Evolutionary conservation across 2,888 invertebrate genomes (phyloP).

Genomic region (Caenorhabditis becei): DNA sequence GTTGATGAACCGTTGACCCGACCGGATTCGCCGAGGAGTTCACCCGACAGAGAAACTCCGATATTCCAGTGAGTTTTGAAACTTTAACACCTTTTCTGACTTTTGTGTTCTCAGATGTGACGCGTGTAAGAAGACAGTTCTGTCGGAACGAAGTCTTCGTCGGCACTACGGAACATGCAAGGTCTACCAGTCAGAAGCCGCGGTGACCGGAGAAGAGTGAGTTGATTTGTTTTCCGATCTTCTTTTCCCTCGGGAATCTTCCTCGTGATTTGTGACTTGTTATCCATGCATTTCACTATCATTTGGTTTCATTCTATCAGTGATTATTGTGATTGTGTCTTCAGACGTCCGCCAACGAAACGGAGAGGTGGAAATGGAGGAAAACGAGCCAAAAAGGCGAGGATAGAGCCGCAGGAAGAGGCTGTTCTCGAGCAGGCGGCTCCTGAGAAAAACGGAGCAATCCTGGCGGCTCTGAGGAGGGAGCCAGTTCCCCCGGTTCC

Average conservation of each 20-base stretch:
- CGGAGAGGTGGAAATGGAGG: neutral
- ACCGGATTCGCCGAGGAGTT: slow-evolving; percentile 41
- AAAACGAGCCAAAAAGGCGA: slow-evolving; percentile 3
- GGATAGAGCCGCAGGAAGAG: neutral
- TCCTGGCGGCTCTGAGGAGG: slow-evolving; percentile 21
- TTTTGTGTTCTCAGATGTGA: slow-evolving; percentile 67
- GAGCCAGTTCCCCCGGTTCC: neutral
- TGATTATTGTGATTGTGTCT: slow-evolving; percentile 11
- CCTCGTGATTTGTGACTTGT: slow-evolving; percentile 24
- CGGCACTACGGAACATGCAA: slow-evolving; percentile 70
- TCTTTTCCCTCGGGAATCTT: slow-evolving; percentile 2
- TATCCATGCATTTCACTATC: neutral
- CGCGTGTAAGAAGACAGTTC: slow-evolving; percentile 64
- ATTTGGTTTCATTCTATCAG: slow-evolving; percentile 1
- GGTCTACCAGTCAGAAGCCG: slow-evolving; percentile 53
- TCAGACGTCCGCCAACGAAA: slow-evolving; percentile 19
- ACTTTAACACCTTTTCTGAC: no score
- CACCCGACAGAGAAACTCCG: slow-evolving; percentile 22
- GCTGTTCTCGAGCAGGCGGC: neutral
- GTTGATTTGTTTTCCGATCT: slow-evolving; percentile 23
- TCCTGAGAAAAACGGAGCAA: slow-evolving; percentile 27
- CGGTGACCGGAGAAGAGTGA: slow-evolving; percentile 56
- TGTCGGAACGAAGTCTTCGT: slow-evolving; percentile 65
- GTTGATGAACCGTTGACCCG: slow-evolving; percentile 24
- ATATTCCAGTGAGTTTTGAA: slow-evolving; percentile 9